Evolutionary conservation across 2,113 vertebrate genomes (phyloP).

Genomic region (Pogona vitticeps): DNA sequence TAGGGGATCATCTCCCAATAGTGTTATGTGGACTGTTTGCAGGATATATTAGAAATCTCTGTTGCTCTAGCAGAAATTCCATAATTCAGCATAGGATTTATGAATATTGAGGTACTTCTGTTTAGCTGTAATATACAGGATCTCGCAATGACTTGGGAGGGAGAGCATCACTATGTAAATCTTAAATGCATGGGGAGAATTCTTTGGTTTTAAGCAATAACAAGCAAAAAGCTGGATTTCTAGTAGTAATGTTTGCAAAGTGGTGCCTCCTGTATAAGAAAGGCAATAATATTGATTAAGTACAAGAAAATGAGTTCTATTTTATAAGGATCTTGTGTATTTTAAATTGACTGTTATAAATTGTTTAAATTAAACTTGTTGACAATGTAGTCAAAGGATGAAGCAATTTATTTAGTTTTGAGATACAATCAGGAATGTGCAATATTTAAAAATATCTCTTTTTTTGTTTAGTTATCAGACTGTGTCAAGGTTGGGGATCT

Average conservation of each 20-base stretch:
- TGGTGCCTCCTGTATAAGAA: neutral
- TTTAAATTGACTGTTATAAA: neutral
- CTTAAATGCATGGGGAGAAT: neutral
- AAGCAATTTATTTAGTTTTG: neutral
- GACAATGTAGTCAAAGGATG: no score
- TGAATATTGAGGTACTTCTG: neutral
- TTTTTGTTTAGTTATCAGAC: slow-evolving; percentile 80
- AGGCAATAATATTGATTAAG: no score
- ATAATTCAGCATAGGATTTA: neutral
- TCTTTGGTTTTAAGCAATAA: neutral
- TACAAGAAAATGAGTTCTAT: neutral
- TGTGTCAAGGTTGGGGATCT: slow-evolving; percentile 78
- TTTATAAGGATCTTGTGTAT: neutral
- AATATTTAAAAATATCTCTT: slow-evolving; percentile 38
- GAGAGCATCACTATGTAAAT: neutral
- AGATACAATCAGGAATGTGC: neutral
- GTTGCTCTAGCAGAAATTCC: neutral
- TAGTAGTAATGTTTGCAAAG: neutral
- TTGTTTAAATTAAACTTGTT: no score
- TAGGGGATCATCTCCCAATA: neutral
- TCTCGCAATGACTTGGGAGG: neutral
- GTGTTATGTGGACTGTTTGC: neutral
- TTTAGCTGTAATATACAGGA: neutral
- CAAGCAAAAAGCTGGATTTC: no score
- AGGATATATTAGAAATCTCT: neutral